Evolutionary conservation across 2,888 invertebrate genomes (phyloP), one percentile per base, ranked within the genome.

Genomic region (Epinotia bilunana): DNA sequence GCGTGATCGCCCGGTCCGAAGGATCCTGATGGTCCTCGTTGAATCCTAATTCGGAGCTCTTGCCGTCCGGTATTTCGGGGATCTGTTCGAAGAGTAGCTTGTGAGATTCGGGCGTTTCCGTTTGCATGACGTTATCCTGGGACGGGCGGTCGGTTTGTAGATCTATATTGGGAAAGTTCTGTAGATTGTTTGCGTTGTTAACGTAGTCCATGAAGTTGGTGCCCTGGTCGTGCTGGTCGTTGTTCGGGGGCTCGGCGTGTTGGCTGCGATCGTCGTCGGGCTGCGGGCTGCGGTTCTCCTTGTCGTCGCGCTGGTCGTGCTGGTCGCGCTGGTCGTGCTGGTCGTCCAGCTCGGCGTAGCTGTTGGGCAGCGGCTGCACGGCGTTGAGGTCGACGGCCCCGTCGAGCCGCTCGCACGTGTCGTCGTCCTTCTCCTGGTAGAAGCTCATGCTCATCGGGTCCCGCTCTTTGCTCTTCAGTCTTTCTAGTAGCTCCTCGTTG

Each of bases 381-480:
- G 95, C 94, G 84, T 95, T 95, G 43, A 95, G 90, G 86, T 95
- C 95, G 62, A 95, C 95, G 63, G 91, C 91, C 81, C 93, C 88
- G 72, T 87, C 88, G 75, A 84, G 78, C 72, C 91, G 88, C 81
- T 94, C 94, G 83, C 92, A 92, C 2, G 93, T 93, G 77, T 94
- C 95, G 79, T 95, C 94, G 80, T 94, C 95, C 83, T 95, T 95
- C 82, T 95, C 95, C 82, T 95, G 95, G 82, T 95, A 95, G 85
- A 95, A 95, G 72, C 95, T 95, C 95, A 95, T 95, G 78, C 95
- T 95, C 95, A 95, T 95, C 18, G 95, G 95, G 88, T 95, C 95
- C 75, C 94, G 89, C 83, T 95, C 95, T 83, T 95, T 95, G 80
- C 92, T 94, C 86, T 94, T 94, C 78, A 94, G 88, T 80, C 94